Evolutionary conservation across 2,797 vertebrate species (phyloP), one percentile per base, ranked within the genome.

Genomic region (Etheostoma nigrum): DNA sequence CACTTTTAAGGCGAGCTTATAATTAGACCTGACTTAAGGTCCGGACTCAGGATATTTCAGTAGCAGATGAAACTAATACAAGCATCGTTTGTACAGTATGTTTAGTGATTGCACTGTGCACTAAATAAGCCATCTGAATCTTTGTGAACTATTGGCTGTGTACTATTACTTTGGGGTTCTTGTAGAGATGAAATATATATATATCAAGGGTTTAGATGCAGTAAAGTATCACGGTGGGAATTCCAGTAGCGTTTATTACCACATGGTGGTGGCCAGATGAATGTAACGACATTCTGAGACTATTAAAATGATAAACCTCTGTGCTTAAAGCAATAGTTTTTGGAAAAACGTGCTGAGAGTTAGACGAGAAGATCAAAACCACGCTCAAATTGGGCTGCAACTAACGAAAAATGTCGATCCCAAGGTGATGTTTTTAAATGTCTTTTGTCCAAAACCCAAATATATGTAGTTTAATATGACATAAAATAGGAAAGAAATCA

Each of bases 21-120:
- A 67, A 57, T 79, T 81, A 36, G 51, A 86, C 75, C 82, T 75
- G 81, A 64, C 45, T 27, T 54, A 78, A 86, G 86, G 85, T 87
- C 61, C 49, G 59, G 72, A 89, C 91, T 94, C 92, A 93, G 92
- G 93, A 88, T 87, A 84, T 81, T 86, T 81, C 45, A 61, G 66
- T 87, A 82, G 79, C 77, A 82, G 73, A 83, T 61, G n/a, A 80
- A 64, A 75, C 73, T 25, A 25, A 61, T 63, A 84, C 40, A 59
- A 77, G 67, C 74, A 25, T 82, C 76, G 61, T 76, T 83, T 68
- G 21, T 76, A 57, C 30, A 71, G 68, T 66, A 62, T 40, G 74
- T 36, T 12, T n/a, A 62, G 44, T 67, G 25, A 74, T 78, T 74
- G 53, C 79, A 84, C 76, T 74, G 59, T 70, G 62, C 78, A 84